Evolutionary conservation across 1,140 invertebrate species (phyloP).

Genomic region (Radopholus similis): DNA sequence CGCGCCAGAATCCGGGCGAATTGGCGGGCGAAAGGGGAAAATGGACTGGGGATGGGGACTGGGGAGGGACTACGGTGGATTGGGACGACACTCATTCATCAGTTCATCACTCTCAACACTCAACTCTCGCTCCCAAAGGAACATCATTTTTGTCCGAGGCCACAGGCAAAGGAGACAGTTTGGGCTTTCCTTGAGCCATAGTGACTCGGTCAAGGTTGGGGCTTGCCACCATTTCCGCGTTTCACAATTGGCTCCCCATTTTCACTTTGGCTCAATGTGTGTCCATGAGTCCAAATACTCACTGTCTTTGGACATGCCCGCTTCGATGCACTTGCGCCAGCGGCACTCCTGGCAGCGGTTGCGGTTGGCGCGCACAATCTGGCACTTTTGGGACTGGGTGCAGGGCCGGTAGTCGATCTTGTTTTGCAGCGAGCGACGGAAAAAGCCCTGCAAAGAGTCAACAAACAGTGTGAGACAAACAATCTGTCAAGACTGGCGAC

Average conservation of each 20-base stretch:
- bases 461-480: too few relatives aligned
- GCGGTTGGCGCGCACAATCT: conserved; percentile 88
- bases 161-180: too few relatives aligned
- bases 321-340: conserved; percentile 93
- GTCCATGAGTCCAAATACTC: conserved; percentile 64
- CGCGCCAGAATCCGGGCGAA: not conserved
- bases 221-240: too few relatives aligned
- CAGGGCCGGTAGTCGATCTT: conserved; percentile 95
- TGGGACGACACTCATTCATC: too few relatives aligned
- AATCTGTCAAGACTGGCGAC: too few relatives aligned
- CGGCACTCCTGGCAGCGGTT: conserved; percentile 95
- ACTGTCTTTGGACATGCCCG: conserved; percentile 98
- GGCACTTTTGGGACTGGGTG: conserved; percentile 94
- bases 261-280: too few relatives aligned
- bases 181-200: too few relatives aligned
- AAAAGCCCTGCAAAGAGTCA: conserved; percentile 65
- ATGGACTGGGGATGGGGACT: not conserved
- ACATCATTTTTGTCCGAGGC: too few relatives aligned
- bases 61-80: conserved; percentile 3
- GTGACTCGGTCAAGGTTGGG: too few relatives aligned
- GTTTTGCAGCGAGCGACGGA: conserved; percentile 84
- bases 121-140: too few relatives aligned
- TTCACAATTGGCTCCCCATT: too few relatives aligned
- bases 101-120: too few relatives aligned
- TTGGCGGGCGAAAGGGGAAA: not conserved